Evolutionary conservation across 2,888 invertebrate genomes (phyloP), one percentile per base, ranked within the genome.

Genomic region (Sminthurides aquaticus): DNA sequence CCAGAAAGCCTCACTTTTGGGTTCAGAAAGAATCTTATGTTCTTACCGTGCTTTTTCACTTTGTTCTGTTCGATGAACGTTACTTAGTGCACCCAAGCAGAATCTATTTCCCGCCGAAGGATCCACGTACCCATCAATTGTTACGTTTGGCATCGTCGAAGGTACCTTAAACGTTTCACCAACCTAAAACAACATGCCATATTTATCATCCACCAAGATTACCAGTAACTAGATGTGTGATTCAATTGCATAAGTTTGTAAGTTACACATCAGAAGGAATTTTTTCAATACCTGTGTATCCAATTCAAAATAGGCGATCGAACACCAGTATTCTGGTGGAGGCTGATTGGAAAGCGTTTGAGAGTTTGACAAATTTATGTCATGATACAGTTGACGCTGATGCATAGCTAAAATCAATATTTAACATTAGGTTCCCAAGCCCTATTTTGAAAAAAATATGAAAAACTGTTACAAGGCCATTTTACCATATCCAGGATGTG

Each of bases 201-300:
- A n/a, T n/a, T n/a, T n/a, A n/a, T n/a, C n/a, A n/a, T n/a, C n/a
- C n/a, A n/a, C n/a, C n/a, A n/a, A n/a, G n/a, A n/a, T n/a, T n/a
- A n/a, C n/a, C n/a, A n/a, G n/a, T n/a, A n/a, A n/a, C n/a, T n/a
- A n/a, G n/a, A n/a, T n/a, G n/a, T n/a, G n/a, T n/a, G n/a, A n/a
- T n/a, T n/a, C n/a, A n/a, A n/a, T n/a, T n/a, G n/a, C n/a, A n/a
- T n/a, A n/a, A n/a, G n/a, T n/a, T n/a, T n/a, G n/a, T n/a, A n/a
- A n/a, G n/a, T n/a, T n/a, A n/a, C n/a, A n/a, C n/a, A n/a, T n/a
- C n/a, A n/a, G n/a, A n/a, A n/a, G n/a, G n/a, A n/a, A n/a, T n/a
- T n/a, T n/a, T n/a, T n/a, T n/a, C n/a, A 91, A 90, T 60, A 95
- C 93, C 82, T 99, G 99, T 27, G 96, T 94, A 78, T 99, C 99